A percentile compares a stretch with the other conserved stretches of the same genome.
These are phyloP conservation scores for Poecile montanus DNA, from an alignment of 2,797 vertebrate genomes.

Conservation along the genomic window DNA sequence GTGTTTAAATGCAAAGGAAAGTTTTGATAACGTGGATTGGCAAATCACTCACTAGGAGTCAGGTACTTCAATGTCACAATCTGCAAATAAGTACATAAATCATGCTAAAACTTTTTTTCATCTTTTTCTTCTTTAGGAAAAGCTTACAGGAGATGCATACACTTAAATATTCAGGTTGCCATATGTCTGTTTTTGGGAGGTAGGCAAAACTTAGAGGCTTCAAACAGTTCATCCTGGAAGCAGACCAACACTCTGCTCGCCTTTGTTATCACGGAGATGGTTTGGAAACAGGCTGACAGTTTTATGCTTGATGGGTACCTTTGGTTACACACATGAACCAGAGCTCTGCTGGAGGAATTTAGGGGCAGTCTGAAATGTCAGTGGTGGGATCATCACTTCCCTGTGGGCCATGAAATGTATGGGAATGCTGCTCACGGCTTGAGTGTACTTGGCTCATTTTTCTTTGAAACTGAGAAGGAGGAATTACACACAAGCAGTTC, in stretches of 20 bases:
- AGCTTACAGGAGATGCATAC: not conserved
- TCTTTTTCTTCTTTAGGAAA: not conserved
- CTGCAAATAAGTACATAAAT: not conserved
- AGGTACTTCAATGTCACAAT: not conserved
- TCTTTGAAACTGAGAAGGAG: not conserved
- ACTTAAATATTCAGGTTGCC: constrained; percentile 32
- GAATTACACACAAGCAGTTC: not conserved
- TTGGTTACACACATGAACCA: rapidly evolving
- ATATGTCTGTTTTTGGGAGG: not conserved
- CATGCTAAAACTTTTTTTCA: not conserved
- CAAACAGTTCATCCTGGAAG: not conserved
- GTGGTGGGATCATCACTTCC: not conserved
- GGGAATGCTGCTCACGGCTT: not conserved
- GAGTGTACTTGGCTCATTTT: not conserved
- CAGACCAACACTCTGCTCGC: not conserved
- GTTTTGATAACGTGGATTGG: constrained; percentile 32
- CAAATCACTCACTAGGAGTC: not conserved
- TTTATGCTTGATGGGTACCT: not conserved
- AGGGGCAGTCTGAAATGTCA: not conserved
- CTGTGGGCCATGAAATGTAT: not conserved
- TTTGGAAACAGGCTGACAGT: not conserved
- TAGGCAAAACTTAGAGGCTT: not conserved
- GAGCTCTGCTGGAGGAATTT: not conserved
- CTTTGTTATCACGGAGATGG: not conserved
- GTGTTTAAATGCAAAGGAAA: constrained; percentile 24